Base-by-base conservation (phyloP, 2,888 invertebrate genomes). In the Scaptodrosophila latifasciaeformis region DNA sequence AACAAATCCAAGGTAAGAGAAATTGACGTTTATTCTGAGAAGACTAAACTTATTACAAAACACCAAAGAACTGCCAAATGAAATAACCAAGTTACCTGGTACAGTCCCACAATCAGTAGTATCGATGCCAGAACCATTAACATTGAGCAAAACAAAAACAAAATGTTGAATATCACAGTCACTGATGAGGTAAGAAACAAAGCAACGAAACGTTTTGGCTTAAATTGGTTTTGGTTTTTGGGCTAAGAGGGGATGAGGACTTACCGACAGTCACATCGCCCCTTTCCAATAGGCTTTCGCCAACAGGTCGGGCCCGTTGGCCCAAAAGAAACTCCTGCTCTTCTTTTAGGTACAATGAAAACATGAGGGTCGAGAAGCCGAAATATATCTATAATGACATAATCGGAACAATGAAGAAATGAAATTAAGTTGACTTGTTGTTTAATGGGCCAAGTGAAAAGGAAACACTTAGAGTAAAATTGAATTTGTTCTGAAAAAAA, bases 1-100 rank as follows among this genome's bases (percentile, higher is more conserved):
- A 88, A 31, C 90, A 82, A 47, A 94, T 89, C 94, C 94, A 94
- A 0, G 94, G 94, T 21, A 93, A 84, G 37, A 94, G 88, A 79
- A 93, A 86, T 59, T 89, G 87, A 67, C 91, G 90, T 66, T 90
- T 88, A 78, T 94, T 91, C 94, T 94, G 87, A n/a, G 17, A 24
- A 15, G 12, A 27, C 10, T 40, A n/a, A n/a, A n/a, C n/a, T n/a
- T n/a, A n/a, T n/a, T n/a, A n/a, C n/a, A n/a, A n/a, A n/a, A n/a
- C n/a, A n/a, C n/a, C n/a, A n/a, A n/a, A n/a, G n/a, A n/a, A n/a
- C n/a, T n/a, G n/a, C n/a, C n/a, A n/a, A n/a, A n/a, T n/a, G n/a
- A n/a, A n/a, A n/a, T n/a, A 2, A 17, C 18, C 10, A 24, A 80
- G 87, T 88, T 87, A 93, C 94, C 89, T 90, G 91, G 65, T 90